Conservation (phyloP, 2,113 vertebrate species). For the Uropsilus gracilis region DNA sequence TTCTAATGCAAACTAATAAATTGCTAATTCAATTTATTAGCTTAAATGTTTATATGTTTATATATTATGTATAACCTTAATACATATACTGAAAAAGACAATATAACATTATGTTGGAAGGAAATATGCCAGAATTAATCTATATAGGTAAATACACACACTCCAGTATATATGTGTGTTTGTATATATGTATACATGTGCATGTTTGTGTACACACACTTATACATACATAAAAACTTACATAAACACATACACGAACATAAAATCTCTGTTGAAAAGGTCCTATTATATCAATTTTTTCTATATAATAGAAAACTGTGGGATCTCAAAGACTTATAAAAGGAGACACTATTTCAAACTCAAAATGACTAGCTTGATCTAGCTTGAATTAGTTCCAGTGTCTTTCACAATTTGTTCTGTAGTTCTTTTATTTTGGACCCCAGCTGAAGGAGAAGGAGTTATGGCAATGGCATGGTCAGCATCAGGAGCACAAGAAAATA, state of each 20-base stretch:
- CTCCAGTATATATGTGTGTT: not conserved
- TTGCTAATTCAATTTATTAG: no score
- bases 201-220: no score
- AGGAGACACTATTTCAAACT: not conserved
- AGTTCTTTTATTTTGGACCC: not conserved
- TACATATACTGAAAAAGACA: not conserved
- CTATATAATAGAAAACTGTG: not conserved
- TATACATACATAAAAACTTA: not conserved
- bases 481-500: not conserved
- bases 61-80: not conserved
- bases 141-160: no score
- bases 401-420: not conserved
- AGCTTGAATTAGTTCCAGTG: not conserved
- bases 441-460: not conserved
- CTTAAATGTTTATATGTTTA: no score
- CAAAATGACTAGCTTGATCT: not conserved
- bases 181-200: not conserved
- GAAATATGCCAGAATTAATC: not conserved
- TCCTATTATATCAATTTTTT: not conserved
- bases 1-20: conserved; percentile 8
- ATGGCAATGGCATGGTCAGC: accelerated
- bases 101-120: not conserved
- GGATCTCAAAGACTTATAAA: not conserved
- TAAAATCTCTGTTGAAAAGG: not conserved
- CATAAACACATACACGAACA: not conserved